Percentiles rank a stretch among this genome's conserved stretches.
Conservation (phyloP, 2,888 invertebrate species). For the Papilio protenor region DNA sequence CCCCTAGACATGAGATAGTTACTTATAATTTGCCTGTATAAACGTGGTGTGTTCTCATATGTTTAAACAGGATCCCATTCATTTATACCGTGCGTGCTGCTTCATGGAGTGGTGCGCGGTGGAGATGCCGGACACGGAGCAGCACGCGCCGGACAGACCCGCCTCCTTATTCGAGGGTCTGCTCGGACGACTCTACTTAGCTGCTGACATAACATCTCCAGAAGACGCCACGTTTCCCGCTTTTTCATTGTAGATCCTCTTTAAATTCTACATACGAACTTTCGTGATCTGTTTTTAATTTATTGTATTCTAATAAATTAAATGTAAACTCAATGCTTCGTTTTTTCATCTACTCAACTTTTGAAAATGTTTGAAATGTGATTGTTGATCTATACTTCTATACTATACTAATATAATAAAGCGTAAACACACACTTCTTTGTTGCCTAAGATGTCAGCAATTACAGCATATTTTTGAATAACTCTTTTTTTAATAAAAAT, state of each 20-base stretch:
- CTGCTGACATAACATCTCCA: slow-evolving; percentile 87
- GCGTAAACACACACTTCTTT: no score
- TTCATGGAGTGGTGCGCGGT: slow-evolving; percentile 93
- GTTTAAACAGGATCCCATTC: slow-evolving; percentile 85
- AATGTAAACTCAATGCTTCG: background rate
- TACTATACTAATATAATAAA: no score
- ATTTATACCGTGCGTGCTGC: slow-evolving; percentile 90
- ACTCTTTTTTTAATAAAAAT: no score
- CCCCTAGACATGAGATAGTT: no score
- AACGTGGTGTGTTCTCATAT: no score
- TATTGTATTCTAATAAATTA: background rate
- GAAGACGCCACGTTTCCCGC: slow-evolving; percentile 90
- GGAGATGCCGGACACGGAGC: slow-evolving; percentile 87
- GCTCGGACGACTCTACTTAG: slow-evolving; percentile 90
- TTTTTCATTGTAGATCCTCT: slow-evolving; percentile 76
- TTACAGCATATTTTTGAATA: no score
- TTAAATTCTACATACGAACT: background rate
- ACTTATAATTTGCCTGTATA: background rate
- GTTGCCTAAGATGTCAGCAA: no score
- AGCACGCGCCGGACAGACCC: slow-evolving; percentile 90
- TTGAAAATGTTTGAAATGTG: background rate
- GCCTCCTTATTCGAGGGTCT: slow-evolving; percentile 93
- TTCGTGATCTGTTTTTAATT: slow-evolving; percentile 1
- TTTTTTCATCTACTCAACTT: background rate
- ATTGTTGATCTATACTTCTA: no score